Conservation (phyloP, 1,140 invertebrate genomes). For the Trachymyrmex septentrionalis region DNA sequence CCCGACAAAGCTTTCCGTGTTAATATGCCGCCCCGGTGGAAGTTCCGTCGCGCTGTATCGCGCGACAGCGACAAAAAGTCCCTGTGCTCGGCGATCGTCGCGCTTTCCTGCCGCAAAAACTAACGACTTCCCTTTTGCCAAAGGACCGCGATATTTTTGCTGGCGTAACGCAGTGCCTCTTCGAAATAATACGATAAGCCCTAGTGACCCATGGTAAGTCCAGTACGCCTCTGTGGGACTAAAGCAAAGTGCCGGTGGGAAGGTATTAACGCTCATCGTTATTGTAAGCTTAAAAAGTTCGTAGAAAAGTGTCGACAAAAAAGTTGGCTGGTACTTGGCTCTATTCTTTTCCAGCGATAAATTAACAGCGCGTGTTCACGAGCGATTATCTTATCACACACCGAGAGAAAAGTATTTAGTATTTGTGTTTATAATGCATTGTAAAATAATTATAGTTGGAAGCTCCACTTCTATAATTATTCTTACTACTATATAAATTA, state of each 20-base stretch:
- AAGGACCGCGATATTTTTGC: slow-evolving; percentile 43
- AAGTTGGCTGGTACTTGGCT: not conserved
- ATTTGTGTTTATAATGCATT: too few species aligned
- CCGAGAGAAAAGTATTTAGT: too few species aligned
- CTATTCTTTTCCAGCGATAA: not conserved
- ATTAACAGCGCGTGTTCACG: not conserved
- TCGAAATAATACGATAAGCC: slow-evolving; percentile 34
- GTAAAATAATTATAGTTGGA: too few species aligned
- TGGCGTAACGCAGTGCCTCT: not conserved
- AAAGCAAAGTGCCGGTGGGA: not conserved
- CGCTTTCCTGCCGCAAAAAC: slow-evolving; percentile 48
- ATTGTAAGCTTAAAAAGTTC: slow-evolving; percentile 16
- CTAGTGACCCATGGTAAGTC: not conserved
- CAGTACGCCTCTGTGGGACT: not conserved
- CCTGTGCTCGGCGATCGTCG: slow-evolving; percentile 11
- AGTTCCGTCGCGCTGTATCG: slow-evolving; percentile 26
- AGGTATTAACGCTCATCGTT: slow-evolving; percentile 5
- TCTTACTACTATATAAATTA: too few species aligned
- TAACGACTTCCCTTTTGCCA: slow-evolving; percentile 9
- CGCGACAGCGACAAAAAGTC: slow-evolving; percentile 30
- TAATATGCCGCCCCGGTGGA: slow-evolving; percentile 46
- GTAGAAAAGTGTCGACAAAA: not conserved
- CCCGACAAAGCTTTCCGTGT: slow-evolving; percentile 41
- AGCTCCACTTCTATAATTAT: too few species aligned
- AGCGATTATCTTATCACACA: not conserved